Base-by-base conservation (phyloP, 2,888 invertebrate genomes). In the Chrysomela aeneicollis region DNA sequence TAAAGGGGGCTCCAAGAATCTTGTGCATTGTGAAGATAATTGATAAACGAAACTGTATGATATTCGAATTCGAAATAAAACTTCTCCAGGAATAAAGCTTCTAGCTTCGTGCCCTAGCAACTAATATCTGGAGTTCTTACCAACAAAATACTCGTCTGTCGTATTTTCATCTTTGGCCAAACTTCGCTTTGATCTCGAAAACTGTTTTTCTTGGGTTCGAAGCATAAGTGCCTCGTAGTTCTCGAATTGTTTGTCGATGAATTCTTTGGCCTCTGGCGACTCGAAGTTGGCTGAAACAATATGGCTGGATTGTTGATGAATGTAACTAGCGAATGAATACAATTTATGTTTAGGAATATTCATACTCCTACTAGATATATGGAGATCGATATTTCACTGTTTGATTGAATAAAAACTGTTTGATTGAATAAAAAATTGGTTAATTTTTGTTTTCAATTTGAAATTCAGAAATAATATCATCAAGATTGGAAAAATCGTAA, bases 211-310 rank as follows among this genome's bases (percentile, higher is more conserved):
- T 70, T 71, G 73, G 51, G 46, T 70, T 68, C 64, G 67, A 60
- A 63, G 72, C 67, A 64, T 70, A 49, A 80, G 64, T 54, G 73
- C 64, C 26, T 76, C 63, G 68, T 78, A 80, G 70, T 77, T 78
- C 26, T 77, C 70, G 18, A 79, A 72, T 72, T 79, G 79, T 51
- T 67, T 73, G 53, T 80, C 76, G 52, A 81, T 78, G 66, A 80
- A 80, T 57, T 70, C 58, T 64, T 76, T 75, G 6, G 68, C 61
- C 59, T 74, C 72, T 19, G 72, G 73, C 54, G 78, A 64, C 47
- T 64, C 59, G n/a, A 17, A 54, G 50, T 70, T 61, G 49, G 58
- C 71, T 63, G 61, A 61, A 74, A 73, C 15, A 60, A 59, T 54
- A 32, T 18, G 42, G 2, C 1, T 30, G 10, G 6, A 42, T 15